Percentiles rank a stretch among this genome's conserved stretches.
These are phyloP conservation scores for Perizoma affinitatum DNA, from an alignment of 2,888 invertebrate genomes.

Conservation along the genomic window DNA sequence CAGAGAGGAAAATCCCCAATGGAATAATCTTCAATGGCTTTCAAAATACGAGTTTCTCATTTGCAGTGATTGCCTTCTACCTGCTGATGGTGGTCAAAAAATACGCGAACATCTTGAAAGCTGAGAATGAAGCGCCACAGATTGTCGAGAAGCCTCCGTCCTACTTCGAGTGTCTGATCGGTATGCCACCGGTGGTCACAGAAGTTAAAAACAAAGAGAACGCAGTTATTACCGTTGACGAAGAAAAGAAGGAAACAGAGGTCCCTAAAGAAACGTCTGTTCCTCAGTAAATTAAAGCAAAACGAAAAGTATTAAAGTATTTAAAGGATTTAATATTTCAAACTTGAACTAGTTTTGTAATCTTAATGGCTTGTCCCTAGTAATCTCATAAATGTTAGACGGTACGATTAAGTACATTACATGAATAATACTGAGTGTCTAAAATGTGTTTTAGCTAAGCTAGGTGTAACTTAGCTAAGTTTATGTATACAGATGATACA, in stretches of 20 bases:
- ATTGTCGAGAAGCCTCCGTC: conserved; percentile 61
- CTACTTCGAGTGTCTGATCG: conserved; percentile 64
- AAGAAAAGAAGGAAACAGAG: conserved; percentile 40
- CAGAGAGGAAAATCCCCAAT: too few relatives aligned
- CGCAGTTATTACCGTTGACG: conserved; percentile 39
- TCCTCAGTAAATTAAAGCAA: conserved; percentile 2
- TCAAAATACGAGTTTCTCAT: neutral
- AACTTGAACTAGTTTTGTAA: too few relatives aligned
- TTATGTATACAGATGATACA: too few relatives aligned
- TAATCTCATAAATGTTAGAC: neutral
- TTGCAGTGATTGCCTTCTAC: conserved; percentile 55
- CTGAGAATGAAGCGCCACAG: conserved; percentile 45
- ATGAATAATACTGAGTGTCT: too few relatives aligned
- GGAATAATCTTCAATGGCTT: too few relatives aligned
- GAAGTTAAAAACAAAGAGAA: conserved; percentile 33
- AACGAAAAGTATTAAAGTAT: neutral
- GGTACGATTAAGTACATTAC: too few relatives aligned
- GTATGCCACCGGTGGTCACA: conserved; percentile 30
- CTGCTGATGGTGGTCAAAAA: conserved; percentile 54
- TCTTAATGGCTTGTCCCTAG: neutral
- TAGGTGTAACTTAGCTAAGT: too few relatives aligned
- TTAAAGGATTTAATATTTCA: too few relatives aligned
- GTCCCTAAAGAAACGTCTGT: conserved; percentile 33
- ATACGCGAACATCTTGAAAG: conserved; percentile 52
- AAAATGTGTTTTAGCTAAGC: too few relatives aligned